Conservation (phyloP, 2,888 invertebrate genomes). For the Opisthograptis luteolata region DNA sequence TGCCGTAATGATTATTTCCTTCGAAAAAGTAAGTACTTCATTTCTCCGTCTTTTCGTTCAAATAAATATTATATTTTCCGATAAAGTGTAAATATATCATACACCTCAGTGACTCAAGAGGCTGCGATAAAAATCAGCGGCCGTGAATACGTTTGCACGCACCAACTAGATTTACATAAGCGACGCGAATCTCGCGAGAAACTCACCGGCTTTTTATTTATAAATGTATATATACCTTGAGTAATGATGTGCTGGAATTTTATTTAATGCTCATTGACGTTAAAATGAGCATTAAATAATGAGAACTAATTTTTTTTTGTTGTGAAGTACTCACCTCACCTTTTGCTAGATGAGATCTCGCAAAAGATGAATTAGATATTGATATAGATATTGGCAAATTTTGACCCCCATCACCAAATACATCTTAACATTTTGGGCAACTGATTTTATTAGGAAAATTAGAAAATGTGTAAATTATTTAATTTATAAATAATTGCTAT, state of each 20-base stretch:
- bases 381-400: neutral
- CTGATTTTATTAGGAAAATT: constrained; percentile 50
- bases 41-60: constrained; percentile 17
- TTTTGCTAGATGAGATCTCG: too few relatives aligned
- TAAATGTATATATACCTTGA: constrained; percentile 28
- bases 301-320: too few relatives aligned
- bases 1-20: constrained; percentile 4
- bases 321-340: too few relatives aligned
- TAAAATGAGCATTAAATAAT: too few relatives aligned
- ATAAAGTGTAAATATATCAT: constrained; percentile 51
- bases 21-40: neutral
- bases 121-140: constrained; percentile 59
- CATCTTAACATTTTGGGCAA: neutral
- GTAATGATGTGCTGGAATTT: constrained; percentile 32
- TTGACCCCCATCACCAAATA: neutral
- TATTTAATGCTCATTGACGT: constrained; percentile 3
- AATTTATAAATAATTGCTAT: constrained; percentile 54
- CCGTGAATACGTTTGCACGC: constrained; percentile 60
- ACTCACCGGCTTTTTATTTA: constrained; percentile 31
- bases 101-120: constrained; percentile 54
- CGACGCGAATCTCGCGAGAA: constrained; percentile 31
- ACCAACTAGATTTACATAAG: constrained; percentile 53
- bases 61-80: constrained; percentile 29
- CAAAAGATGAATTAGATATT: too few relatives aligned
- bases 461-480: too few relatives aligned